Evolutionary conservation across 2,888 invertebrate species (phyloP).

Genomic region (Ligdia adustata): DNA sequence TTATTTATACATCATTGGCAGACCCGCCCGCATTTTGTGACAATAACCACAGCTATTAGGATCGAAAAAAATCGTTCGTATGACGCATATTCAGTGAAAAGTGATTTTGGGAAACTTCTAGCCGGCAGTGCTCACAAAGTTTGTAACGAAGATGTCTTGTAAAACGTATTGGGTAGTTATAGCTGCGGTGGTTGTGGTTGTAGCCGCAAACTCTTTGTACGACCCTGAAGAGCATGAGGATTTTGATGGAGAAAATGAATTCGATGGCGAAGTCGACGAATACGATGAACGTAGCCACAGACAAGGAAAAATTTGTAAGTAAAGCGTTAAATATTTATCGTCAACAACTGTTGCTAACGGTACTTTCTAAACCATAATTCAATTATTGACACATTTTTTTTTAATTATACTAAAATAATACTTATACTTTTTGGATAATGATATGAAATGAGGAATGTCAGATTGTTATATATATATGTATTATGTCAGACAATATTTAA

Average conservation of each 20-base stretch:
- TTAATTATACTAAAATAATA: too few species aligned
- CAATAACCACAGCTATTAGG: slow-evolving; percentile 37
- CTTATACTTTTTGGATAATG: too few species aligned
- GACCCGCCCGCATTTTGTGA: slow-evolving; percentile 56
- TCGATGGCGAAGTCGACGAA: slow-evolving; percentile 39
- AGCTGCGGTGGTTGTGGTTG: slow-evolving; percentile 45
- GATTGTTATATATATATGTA: too few species aligned
- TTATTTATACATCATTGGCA: slow-evolving; percentile 65
- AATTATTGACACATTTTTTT: neutral
- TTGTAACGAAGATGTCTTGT: slow-evolving; percentile 45
- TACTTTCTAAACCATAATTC: too few species aligned
- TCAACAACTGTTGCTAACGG: too few species aligned
- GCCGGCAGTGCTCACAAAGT: neutral
- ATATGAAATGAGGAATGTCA: too few species aligned
- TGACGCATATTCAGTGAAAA: slow-evolving; percentile 33
- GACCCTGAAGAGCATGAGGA: slow-evolving; percentile 29
- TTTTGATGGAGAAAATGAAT: slow-evolving; percentile 43
- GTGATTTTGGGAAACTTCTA: neutral
- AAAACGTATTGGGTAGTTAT: slow-evolving; percentile 51
- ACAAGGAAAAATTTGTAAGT: slow-evolving; percentile 70
- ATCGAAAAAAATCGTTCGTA: slow-evolving; percentile 24
- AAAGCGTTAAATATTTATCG: neutral
- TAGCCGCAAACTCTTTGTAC: slow-evolving; percentile 53
- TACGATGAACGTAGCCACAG: slow-evolving; percentile 43
- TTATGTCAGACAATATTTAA: too few species aligned